phyloP scores from a whole-genome alignment of 2,888 invertebrate species.

The Phanerotoma sp. region DNA sequence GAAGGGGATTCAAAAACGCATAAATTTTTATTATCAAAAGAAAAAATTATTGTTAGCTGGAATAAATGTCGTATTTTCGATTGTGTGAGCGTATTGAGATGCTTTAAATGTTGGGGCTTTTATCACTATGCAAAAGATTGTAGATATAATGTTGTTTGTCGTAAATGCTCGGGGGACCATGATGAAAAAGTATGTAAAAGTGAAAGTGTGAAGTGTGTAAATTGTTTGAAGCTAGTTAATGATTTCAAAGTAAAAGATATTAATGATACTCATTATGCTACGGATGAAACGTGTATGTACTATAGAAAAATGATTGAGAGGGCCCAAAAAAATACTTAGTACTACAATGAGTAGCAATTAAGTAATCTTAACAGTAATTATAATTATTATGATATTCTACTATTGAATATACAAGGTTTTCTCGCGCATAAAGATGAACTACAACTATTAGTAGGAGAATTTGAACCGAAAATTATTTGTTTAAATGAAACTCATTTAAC shows the following conservation, averaged over 20 bases:
- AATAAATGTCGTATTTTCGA: background rate
- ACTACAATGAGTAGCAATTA: constrained; percentile 21
- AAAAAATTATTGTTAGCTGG: background rate
- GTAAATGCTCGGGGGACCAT: constrained; percentile 19
- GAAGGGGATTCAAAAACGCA: background rate
- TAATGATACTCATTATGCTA: constrained; percentile 10
- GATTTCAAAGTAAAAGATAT: constrained; percentile 13
- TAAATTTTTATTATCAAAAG: background rate
- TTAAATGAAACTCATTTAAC: constrained; percentile 1
- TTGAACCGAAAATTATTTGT: background rate
- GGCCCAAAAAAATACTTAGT: constrained; percentile 12
- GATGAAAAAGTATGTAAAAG: constrained; percentile 11
- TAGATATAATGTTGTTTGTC: constrained; percentile 9
- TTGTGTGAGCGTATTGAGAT: background rate
- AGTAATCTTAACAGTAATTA: background rate
- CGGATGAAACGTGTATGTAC: constrained; percentile 9
- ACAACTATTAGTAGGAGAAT: background rate
- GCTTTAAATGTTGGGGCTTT: constrained; percentile 16
- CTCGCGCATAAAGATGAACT: constrained; percentile 5
- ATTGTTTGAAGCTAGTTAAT: constrained; percentile 17
- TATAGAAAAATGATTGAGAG: constrained; percentile 10
- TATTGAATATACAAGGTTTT: constrained; percentile 11
- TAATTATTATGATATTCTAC: background rate
- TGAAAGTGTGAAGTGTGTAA: constrained; percentile 18
- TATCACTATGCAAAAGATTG: constrained; percentile 26